phyloP scores from a whole-genome alignment of 2,113 vertebrate genomes.

The Ursus arctos region DNA sequence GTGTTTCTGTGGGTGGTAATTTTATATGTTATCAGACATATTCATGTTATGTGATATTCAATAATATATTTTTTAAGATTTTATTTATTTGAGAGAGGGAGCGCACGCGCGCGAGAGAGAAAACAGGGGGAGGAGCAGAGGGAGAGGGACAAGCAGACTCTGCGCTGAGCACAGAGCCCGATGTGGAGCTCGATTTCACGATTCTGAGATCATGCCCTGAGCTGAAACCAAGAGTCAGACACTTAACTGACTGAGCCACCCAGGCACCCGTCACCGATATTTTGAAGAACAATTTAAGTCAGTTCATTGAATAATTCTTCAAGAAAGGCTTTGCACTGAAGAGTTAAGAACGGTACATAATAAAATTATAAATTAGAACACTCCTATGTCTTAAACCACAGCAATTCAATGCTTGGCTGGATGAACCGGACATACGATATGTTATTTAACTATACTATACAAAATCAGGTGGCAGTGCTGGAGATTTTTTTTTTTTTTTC shows the following conservation, averaged over 20 bases:
- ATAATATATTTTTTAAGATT: background rate
- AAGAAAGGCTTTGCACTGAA: background rate
- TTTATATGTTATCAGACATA: background rate
- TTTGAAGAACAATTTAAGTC: background rate
- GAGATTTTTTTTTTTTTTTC: background rate
- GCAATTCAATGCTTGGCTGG: background rate
- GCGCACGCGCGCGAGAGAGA: too few relatives aligned
- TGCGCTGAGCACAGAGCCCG: background rate
- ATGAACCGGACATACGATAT: background rate
- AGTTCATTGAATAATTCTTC: background rate
- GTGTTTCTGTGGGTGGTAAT: background rate
- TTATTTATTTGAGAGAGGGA: background rate
- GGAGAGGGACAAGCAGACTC: background rate
- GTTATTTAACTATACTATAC: background rate
- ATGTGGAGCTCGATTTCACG: background rate
- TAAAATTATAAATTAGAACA: background rate
- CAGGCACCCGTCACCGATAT: background rate
- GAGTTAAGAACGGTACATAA: background rate
- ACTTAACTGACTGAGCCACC: background rate
- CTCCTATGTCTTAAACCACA: background rate
- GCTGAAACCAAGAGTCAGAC: background rate
- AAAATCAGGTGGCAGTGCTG: background rate
- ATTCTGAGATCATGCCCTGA: background rate
- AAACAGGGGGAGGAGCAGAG: background rate
- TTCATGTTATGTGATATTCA: background rate